Base-by-base conservation (phyloP, 2,797 vertebrate species). In the Bradypodion pumilum region DNA sequence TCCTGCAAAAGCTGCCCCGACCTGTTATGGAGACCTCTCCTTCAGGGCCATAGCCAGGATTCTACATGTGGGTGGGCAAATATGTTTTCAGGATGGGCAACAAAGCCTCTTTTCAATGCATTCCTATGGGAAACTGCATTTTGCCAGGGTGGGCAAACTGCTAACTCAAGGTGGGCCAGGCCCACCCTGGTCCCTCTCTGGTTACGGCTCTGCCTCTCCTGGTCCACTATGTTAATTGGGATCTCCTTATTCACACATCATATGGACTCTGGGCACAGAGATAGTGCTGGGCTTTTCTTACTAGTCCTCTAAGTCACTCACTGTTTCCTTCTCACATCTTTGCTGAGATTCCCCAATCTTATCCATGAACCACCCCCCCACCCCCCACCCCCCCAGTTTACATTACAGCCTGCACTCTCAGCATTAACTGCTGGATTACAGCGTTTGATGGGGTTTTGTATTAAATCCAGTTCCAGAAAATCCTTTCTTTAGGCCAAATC, bases 401-500 rank as follows among this genome's bases (percentile, higher is more conserved):
- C 62, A 6, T 37, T 37, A 62, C 16, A 4, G n/a, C 69, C 75
- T 40, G 70, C 49, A 29, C 62, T 42, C 32, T 65, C 62, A 25
- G 81, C 32, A 46, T 74, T 62, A 49, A 68, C 21, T 25, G 35
- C 65, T 29, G 74, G 79, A 85, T 85, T 72, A 79, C 59, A n/a
- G 73, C 23, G 42, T 63, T 81, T 63, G 78, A 70, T 76, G 52
- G 42, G 49, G 32, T 76, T 81, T 85, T 81, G 37, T 15, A 77
- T 77, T 59, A 81, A 85, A 70, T 72, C 81, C 72, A 62, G 29
- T 29, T 12, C 27, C 65, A 70, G 63, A 81, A 83, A 87, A 87
- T 87, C 85, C 65, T 87, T 62, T 87, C 72, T 87, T 83, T 80
- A 80, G 77, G 70, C 63, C 72, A 87, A 83, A 83, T 83, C 72